phyloP scores from a whole-genome alignment of 2,888 invertebrate species.

The Acrobasis consociella region DNA sequence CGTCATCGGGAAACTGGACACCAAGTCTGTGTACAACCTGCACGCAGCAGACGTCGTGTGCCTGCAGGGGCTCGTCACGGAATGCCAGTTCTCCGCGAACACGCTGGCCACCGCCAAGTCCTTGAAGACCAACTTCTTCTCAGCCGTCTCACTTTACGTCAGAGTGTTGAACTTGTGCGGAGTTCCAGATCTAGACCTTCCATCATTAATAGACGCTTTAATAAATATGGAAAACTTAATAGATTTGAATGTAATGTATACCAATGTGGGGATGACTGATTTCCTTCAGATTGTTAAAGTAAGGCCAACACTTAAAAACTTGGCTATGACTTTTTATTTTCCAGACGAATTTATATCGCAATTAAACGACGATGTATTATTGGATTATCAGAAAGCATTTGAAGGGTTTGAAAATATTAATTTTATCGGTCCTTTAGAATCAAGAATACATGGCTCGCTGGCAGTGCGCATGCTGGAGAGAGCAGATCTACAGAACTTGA shows the following conservation, averaged over 20 bases:
- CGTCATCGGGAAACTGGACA: background rate
- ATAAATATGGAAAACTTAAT: background rate
- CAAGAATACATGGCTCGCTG: background rate
- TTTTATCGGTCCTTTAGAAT: background rate
- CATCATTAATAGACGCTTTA: background rate
- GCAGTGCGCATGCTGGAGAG: background rate
- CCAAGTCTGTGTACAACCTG: background rate
- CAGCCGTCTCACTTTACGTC: background rate
- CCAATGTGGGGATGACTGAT: background rate
- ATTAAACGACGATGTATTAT: background rate
- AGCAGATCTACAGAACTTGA: background rate
- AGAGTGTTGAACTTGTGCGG: background rate
- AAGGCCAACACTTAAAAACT: background rate
- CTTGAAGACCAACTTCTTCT: background rate
- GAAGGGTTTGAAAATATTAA: background rate
- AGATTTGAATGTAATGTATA: background rate
- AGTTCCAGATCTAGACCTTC: background rate
- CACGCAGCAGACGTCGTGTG: background rate
- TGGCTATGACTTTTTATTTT: background rate
- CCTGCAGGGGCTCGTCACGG: background rate
- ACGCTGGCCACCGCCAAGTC: background rate
- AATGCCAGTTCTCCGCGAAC: background rate
- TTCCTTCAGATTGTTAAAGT: background rate
- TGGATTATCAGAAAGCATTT: background rate
- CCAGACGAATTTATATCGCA: background rate